Evolutionary conservation across 2,113 vertebrate genomes (phyloP).

Genomic region (Pimephales promelas): DNA sequence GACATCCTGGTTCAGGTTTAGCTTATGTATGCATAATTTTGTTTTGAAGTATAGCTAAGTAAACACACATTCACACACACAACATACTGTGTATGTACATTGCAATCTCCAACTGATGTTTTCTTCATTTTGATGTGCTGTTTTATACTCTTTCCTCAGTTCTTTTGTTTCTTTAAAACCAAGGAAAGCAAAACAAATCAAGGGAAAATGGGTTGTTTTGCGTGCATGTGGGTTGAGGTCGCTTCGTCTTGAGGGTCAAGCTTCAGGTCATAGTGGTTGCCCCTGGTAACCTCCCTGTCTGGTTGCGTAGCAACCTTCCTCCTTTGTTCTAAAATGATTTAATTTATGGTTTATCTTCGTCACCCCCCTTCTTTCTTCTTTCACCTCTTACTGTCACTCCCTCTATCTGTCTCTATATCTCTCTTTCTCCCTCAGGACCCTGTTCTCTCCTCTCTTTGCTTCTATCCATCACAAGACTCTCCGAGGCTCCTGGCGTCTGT

Average conservation of each 20-base stretch:
- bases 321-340: constrained; percentile 78
- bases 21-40: neutral
- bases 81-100: neutral
- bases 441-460: constrained; percentile 33
- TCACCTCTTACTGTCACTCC: constrained; percentile 32
- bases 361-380: constrained; percentile 38
- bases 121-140: neutral
- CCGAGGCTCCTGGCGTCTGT: constrained; percentile 23
- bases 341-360: constrained; percentile 72
- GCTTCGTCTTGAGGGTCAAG: constrained; percentile 73
- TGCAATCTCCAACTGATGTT: neutral
- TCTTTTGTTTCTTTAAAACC: neutral
- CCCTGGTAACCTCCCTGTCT: constrained; percentile 69
- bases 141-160: neutral
- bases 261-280: constrained; percentile 75
- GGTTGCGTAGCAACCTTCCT: constrained; percentile 78
- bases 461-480: constrained; percentile 33
- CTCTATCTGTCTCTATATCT: constrained; percentile 41
- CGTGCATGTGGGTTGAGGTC: constrained; percentile 51
- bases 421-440: constrained; percentile 58
- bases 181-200: constrained; percentile 8
- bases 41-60: neutral
- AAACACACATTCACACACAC: constrained; percentile 27
- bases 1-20: neutral
- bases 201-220: neutral